A percentile compares a stretch with the other conserved stretches of the same genome.
Conservation (phyloP, 2,113 vertebrate genomes). For the Erythrocebus patas region DNA sequence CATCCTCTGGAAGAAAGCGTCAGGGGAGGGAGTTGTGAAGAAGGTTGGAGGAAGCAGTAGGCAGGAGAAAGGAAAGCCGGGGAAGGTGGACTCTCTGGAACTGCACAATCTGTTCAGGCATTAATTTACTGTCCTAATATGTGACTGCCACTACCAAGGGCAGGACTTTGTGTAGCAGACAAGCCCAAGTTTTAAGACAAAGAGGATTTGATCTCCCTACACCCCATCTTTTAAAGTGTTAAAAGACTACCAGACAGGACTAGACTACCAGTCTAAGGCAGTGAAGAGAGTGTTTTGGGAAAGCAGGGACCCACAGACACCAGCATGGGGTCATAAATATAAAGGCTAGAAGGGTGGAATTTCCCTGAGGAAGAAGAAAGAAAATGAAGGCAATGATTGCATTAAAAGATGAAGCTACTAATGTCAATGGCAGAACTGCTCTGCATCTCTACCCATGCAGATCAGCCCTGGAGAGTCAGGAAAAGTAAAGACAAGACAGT, state of each 20-base stretch:
- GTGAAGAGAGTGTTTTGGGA: neutral
- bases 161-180: neutral
- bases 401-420: neutral
- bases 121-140: neutral
- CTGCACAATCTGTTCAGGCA: neutral
- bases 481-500: neutral
- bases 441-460: neutral
- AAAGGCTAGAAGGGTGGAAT: neutral
- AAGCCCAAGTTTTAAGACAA: neutral
- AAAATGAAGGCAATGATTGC: neutral
- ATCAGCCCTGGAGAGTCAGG: neutral
- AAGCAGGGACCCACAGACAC: neutral
- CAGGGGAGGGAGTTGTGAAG: neutral
- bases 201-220: neutral
- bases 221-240: neutral
- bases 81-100: neutral
- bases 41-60: neutral
- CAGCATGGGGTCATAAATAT: neutral
- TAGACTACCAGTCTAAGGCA: neutral
- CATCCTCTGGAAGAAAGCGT: neutral
- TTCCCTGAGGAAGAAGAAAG: neutral
- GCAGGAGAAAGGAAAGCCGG: neutral
- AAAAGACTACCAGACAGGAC: neutral
- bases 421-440: neutral
- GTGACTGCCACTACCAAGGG: neutral